Evolutionary conservation across 2,797 vertebrate species (phyloP).

Genomic region (Ispidina picta): DNA sequence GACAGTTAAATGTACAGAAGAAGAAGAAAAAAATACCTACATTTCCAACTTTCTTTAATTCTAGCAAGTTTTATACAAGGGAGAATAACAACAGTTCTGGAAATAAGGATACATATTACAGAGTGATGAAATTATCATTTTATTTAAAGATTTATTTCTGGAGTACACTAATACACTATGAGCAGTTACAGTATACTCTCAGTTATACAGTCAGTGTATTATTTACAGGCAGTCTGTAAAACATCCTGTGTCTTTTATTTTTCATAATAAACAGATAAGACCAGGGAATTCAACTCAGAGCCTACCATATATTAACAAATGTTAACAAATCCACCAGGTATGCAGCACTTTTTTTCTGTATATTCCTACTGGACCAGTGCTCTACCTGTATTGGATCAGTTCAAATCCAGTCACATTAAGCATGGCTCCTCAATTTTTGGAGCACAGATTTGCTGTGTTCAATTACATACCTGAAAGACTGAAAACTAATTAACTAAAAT

Average conservation of each 20-base stretch:
- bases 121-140: background rate
- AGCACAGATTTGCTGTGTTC: background rate
- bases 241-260: background rate
- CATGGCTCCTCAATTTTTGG: background rate
- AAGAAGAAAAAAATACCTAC: background rate
- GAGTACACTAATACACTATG: background rate
- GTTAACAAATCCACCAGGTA: constrained; percentile 1
- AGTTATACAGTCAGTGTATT: background rate
- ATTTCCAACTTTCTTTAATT: background rate
- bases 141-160: constrained; percentile 40
- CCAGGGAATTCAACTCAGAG: background rate
- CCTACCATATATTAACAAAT: background rate
- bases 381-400: background rate
- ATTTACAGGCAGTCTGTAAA: constrained; percentile 35
- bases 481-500: background rate
- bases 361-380: fast-evolving
- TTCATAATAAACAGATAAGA: constrained; percentile 18
- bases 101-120: background rate
- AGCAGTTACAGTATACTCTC: background rate
- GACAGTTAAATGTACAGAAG: background rate
- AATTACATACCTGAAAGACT: background rate
- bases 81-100: background rate
- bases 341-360: background rate
- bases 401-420: background rate
- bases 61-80: background rate